A percentile compares a stretch with the other conserved stretches of the same genome.
phyloP scores from a whole-genome alignment of 2,888 invertebrate species.

The Catocala sponsa region DNA sequence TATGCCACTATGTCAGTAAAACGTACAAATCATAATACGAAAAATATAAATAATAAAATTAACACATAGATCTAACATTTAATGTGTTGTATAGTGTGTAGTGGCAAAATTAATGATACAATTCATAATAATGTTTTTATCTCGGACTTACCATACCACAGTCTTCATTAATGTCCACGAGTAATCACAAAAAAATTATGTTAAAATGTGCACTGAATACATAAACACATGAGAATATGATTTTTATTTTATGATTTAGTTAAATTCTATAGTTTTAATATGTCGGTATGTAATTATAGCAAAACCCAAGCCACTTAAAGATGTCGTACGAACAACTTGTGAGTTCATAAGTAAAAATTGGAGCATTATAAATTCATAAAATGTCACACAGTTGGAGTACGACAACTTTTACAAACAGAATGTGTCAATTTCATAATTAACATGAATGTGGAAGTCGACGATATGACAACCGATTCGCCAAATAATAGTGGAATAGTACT shows the following conservation, averaged over 20 bases:
- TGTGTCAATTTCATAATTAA: conserved; percentile 58
- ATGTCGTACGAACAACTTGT: conserved; percentile 40
- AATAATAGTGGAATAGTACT: not conserved
- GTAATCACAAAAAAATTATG: conserved; percentile 45
- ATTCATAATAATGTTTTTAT: conserved; percentile 47
- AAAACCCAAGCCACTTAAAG: conserved; percentile 51
- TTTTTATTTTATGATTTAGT: conserved; percentile 41
- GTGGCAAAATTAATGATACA: conserved; percentile 52
- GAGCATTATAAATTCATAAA: conserved; percentile 7
- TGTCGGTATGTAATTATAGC: conserved; percentile 38
- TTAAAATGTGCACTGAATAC: conserved; percentile 53
- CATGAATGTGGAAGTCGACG: conserved; percentile 57
- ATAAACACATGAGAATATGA: conserved; percentile 43
- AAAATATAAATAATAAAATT: conserved; percentile 53
- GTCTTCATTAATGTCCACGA: conserved; percentile 48
- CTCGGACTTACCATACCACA: conserved; percentile 52
- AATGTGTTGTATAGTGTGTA: conserved; percentile 45
- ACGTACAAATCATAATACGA: conserved; percentile 57
- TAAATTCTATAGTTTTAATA: conserved; percentile 36
- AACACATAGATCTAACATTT: conserved; percentile 55
- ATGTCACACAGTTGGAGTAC: conserved; percentile 42
- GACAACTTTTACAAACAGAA: conserved; percentile 70
- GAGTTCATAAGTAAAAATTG: conserved; percentile 22
- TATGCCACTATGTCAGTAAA: conserved; percentile 84
- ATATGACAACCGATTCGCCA: conserved; percentile 58